Base-by-base conservation (phyloP, 2,888 invertebrate genomes). In the Drosophila flavopinicola region DNA sequence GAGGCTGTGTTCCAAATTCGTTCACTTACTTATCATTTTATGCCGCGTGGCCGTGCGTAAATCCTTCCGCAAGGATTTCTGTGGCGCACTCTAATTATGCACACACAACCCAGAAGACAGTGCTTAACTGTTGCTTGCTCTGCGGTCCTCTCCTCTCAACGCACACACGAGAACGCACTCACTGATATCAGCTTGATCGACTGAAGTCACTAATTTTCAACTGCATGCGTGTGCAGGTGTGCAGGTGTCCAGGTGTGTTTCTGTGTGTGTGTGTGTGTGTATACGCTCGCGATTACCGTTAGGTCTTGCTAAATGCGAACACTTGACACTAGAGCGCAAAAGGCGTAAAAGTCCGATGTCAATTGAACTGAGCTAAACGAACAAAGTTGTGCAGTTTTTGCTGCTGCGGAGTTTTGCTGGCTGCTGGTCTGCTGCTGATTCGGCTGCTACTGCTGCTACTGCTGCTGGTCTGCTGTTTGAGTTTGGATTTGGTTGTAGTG, bases 11-110 rank as follows among this genome's bases (percentile, higher is more conserved):
- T 37, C 10, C 23, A 15, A 30, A 39, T 54, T 45, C 49, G 33
- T 65, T 45, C 60, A 85, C 85, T 85, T 85, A 85, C 85, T 78
- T 85, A 87, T 85, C 87, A 85, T 87, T 85, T 87, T 85, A 83
- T 76, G 86, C 76, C 75, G 73, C 80, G 68, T 63, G 75, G 87
- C 83, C 77, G 73, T 72, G 67, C 63, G 83, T 66, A 59, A 87
- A 83, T 83, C 85, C 85, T 72, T 68, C 39, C 67, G 63, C 60
- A 71, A 71, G 87, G 85, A 84, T 71, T 75, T 66, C 48, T 49
- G 49, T 53, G 60, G 52, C 56, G 54, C 45, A 57, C 58, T 65
- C 49, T 47, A 75, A 65, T 66, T 60, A 45, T 72, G 75, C 75
- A 53, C 73, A 47, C 27, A 33, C 42, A 47, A 54, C 47, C 42